Conservation (phyloP, 2,888 invertebrate genomes). For the Noctua pronuba region DNA sequence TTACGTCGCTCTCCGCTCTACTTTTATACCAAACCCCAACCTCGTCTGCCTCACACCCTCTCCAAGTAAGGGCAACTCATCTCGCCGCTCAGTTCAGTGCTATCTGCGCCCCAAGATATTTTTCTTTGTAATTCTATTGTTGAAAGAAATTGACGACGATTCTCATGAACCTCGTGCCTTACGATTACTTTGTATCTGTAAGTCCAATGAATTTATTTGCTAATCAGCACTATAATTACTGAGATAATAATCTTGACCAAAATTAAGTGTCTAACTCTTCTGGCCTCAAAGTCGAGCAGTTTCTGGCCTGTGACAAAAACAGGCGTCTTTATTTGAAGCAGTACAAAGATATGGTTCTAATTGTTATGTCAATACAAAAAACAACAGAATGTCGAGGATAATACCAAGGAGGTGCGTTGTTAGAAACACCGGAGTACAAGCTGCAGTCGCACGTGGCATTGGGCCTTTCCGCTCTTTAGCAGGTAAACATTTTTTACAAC, state of each 20-base stretch:
- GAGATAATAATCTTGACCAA: conserved; percentile 7
- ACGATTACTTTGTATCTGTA: conserved; percentile 41
- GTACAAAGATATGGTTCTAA: conserved; percentile 61
- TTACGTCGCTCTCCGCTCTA: conserved; percentile 54
- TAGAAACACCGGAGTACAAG: conserved; percentile 74
- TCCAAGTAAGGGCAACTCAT: conserved; percentile 89
- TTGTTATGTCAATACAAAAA: conserved; percentile 67
- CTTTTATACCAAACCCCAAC: conserved; percentile 72
- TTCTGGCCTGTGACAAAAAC: conserved; percentile 15
- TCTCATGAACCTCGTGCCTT: conserved; percentile 67
- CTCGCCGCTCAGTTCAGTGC: conserved; percentile 85
- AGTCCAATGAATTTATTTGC: conserved; percentile 28
- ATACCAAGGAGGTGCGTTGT: conserved; percentile 63
- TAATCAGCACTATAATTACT: conserved; percentile 4
- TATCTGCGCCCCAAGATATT: conserved; percentile 88
- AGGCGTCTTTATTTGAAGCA: conserved; percentile 37
- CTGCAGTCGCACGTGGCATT: conserved; percentile 88
- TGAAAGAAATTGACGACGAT: conserved; percentile 80
- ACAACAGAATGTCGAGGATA: conserved; percentile 68
- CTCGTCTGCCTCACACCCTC: conserved; percentile 88
- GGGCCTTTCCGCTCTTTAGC: conserved; percentile 87
- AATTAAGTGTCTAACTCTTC: background rate
- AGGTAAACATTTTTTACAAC: conserved; percentile 87
- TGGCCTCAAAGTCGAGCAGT: background rate
- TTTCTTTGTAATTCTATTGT: conserved; percentile 88